Percentiles rank a stretch among this genome's conserved stretches.
These are phyloP conservation scores for Tenthredo livida DNA, from an alignment of 2,888 invertebrate species.

Conservation along the genomic window DNA sequence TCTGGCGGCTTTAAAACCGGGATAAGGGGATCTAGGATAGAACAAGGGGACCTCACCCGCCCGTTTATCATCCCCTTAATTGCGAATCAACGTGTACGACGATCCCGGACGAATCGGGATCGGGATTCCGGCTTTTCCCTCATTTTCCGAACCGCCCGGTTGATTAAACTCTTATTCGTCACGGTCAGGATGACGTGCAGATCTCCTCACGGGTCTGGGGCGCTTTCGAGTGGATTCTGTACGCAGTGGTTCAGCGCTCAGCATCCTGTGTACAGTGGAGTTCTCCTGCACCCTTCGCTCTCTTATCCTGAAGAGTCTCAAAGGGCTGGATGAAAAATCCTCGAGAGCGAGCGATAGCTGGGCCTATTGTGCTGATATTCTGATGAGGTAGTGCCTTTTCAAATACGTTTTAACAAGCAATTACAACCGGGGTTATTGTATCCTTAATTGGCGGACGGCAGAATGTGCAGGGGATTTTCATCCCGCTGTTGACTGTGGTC, in stretches of 20 bases:
- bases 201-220: neutral
- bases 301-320: slow-evolving; percentile 28
- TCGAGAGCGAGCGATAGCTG: slow-evolving; percentile 20
- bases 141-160: neutral
- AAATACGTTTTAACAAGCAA: slow-evolving; percentile 69
- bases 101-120: neutral
- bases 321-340: slow-evolving; percentile 27
- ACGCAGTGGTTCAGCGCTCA: neutral
- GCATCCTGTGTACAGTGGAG: neutral
- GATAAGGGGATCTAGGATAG: neutral
- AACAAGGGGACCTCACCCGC: neutral
- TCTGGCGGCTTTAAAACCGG: neutral
- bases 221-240: neutral
- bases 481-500: neutral
- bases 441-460: neutral
- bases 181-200: neutral
- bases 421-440: slow-evolving; percentile 59
- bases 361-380: slow-evolving; percentile 68
- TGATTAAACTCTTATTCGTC: slow-evolving; percentile 11
- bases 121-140: neutral
- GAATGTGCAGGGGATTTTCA: neutral
- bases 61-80: slow-evolving; percentile 19
- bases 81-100: neutral
- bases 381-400: slow-evolving; percentile 73
- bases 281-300: slow-evolving; percentile 7